Percentiles rank a stretch among this genome's conserved stretches.
phyloP scores from a whole-genome alignment of 2,113 vertebrate genomes.

The Pantherophis guttatus region DNA sequence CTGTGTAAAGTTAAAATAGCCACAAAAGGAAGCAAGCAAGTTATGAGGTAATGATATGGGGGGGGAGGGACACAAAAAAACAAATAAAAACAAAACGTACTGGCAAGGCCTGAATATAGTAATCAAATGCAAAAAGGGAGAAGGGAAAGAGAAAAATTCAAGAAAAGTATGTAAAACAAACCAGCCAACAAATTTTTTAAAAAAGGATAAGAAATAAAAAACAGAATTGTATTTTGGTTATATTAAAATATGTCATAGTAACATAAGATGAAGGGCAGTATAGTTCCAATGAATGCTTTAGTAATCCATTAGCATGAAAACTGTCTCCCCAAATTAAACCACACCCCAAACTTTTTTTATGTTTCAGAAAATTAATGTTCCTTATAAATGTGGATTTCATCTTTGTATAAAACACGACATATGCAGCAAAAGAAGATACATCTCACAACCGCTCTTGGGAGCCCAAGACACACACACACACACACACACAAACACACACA shows the following conservation, averaged over 20 bases:
- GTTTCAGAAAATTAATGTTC: not conserved
- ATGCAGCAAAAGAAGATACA: not conserved
- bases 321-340: not conserved
- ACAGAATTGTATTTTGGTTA: not conserved
- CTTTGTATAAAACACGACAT: not conserved
- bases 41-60: conserved; percentile 26
- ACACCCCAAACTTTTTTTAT: not conserved
- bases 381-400: not conserved
- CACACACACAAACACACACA: not conserved
- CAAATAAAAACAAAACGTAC: conserved; percentile 3
- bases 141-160: not conserved
- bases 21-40: conserved; percentile 40
- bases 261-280: not conserved
- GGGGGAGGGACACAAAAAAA: not conserved
- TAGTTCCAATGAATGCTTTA: not conserved
- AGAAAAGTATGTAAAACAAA: not conserved
- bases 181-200: not conserved
- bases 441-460: too few relatives aligned
- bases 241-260: not conserved
- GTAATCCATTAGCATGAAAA: not conserved
- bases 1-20: conserved; percentile 60
- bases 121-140: conserved; percentile 3
- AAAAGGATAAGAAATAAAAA: not conserved
- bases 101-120: not conserved
- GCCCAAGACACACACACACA: not conserved